These are phyloP conservation scores for Echiichthys vipera DNA, from an alignment of 2,797 vertebrate species.

Conservation along the genomic window DNA sequence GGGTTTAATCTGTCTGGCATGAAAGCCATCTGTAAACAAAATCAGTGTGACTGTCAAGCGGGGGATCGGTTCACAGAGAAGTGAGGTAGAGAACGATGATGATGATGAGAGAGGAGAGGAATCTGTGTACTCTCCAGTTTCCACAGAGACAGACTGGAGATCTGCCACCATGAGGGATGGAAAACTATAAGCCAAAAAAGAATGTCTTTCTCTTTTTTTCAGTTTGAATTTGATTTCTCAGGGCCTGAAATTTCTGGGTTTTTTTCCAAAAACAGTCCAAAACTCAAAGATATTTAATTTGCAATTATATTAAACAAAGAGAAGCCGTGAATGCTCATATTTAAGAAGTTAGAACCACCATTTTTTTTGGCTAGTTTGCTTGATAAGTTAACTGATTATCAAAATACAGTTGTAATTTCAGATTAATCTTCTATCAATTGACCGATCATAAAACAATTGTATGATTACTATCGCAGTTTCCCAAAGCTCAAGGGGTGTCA, in stretches of 20 bases:
- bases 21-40: slow-evolving; percentile 59
- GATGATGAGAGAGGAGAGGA: slow-evolving; percentile 11
- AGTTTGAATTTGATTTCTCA: neutral
- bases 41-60: slow-evolving; percentile 37
- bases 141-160: slow-evolving; percentile 24
- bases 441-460: neutral
- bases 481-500: neutral
- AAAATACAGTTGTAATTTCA: neutral
- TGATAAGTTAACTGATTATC: neutral
- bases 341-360: neutral
- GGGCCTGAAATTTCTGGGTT: neutral
- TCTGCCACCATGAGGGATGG: neutral
- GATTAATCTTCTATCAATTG: neutral
- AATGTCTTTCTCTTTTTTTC: too few relatives aligned
- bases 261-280: neutral
- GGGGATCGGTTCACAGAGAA: slow-evolving; percentile 37
- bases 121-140: slow-evolving; percentile 24
- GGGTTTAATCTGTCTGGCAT: slow-evolving; percentile 58
- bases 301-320: neutral
- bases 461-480: neutral
- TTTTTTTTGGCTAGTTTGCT: neutral
- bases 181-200: slow-evolving; percentile 1
- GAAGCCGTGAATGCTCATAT: neutral
- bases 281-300: neutral
- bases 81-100: neutral